A percentile compares a stretch with the other conserved stretches of the same genome.
Evolutionary conservation across 2,888 invertebrate species (phyloP).

Genomic region (Plutella xylostella): DNA sequence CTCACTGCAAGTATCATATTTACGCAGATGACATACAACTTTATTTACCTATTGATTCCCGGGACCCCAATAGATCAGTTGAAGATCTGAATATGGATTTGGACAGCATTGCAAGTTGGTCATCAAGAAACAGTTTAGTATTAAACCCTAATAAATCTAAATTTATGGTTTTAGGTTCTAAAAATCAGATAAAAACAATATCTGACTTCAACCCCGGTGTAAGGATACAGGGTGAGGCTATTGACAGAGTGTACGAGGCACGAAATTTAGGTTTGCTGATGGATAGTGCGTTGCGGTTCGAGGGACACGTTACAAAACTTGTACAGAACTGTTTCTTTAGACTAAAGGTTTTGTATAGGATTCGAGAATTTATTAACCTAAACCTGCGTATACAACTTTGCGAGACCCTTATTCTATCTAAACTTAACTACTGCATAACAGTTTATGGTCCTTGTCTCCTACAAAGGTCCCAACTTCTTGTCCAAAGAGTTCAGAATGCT

Average conservation of each 20-base stretch:
- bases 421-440: constrained; percentile 6
- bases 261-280: too few relatives aligned
- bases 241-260: not conserved
- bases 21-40: not conserved
- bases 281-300: constrained; percentile 8
- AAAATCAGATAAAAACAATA: not conserved
- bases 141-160: not conserved
- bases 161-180: not conserved
- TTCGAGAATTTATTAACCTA: constrained; percentile 7
- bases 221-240: not conserved
- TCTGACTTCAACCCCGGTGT: not conserved
- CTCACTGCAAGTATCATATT: not conserved
- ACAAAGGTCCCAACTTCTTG: not conserved
- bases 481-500: constrained; percentile 11
- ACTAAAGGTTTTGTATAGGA: constrained; percentile 10
- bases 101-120: too few relatives aligned
- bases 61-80: not conserved
- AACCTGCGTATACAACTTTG: constrained; percentile 7
- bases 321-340: constrained; percentile 14
- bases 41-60: not conserved
- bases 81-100: not conserved
- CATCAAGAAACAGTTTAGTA: not conserved
- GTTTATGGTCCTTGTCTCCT: constrained; percentile 10
- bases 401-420: constrained; percentile 12
- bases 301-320: constrained; percentile 4